These are phyloP conservation scores for Spatulosminthurus flaviceps DNA, from an alignment of 2,888 invertebrate species.

Conservation along the genomic window DNA sequence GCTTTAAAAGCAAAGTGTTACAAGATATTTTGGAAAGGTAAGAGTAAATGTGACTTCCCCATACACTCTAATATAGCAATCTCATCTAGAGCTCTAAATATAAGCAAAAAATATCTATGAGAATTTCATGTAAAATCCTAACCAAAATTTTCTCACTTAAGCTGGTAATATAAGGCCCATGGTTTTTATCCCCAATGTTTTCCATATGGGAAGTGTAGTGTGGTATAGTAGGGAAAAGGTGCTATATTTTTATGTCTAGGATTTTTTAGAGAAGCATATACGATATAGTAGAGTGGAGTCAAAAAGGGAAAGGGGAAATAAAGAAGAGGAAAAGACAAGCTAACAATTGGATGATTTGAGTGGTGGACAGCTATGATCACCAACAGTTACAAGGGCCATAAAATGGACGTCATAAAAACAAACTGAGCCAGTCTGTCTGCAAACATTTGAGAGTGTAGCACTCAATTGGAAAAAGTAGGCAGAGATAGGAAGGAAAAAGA, in stretches of 20 bases:
- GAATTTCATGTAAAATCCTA: too few species aligned
- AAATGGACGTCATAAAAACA: constrained; percentile 40
- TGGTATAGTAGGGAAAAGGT: too few species aligned
- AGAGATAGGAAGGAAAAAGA: not conserved
- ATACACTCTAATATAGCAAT: not conserved
- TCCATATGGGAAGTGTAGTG: too few species aligned
- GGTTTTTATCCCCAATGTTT: too few species aligned
- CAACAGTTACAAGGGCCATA: constrained; percentile 27
- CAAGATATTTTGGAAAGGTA: not conserved
- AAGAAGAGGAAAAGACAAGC: not conserved
- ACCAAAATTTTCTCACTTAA: too few species aligned
- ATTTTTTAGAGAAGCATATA: too few species aligned
- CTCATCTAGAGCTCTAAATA: too few species aligned
- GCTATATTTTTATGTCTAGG: too few species aligned
- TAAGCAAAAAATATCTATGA: too few species aligned
- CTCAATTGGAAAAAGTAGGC: not conserved
- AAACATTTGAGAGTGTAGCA: not conserved
- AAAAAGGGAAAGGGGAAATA: constrained; percentile 16
- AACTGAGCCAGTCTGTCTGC: constrained; percentile 11
- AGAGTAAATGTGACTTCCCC: not conserved
- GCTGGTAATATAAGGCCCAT: too few species aligned
- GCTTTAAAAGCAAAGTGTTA: not conserved
- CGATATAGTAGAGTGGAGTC: too few species aligned
- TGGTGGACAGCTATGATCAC: constrained; percentile 26
- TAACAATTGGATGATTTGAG: constrained; percentile 20